These are phyloP conservation scores for Orchestia grillus DNA, from an alignment of 1,140 invertebrate species.

Conservation along the genomic window DNA sequence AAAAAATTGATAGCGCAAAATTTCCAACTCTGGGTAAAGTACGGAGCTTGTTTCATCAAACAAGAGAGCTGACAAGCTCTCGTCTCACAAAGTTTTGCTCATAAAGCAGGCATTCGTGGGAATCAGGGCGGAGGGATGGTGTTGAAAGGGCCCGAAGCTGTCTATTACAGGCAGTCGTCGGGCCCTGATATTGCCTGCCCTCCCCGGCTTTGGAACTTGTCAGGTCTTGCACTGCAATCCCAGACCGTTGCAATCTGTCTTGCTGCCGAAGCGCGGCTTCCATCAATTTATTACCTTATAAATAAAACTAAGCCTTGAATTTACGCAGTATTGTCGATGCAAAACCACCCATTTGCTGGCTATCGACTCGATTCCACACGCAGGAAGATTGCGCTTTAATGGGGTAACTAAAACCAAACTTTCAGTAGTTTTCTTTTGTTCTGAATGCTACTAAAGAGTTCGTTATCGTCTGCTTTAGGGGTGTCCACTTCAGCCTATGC, in stretches of 20 bases:
- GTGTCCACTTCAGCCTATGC: neutral
- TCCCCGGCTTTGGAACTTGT: neutral
- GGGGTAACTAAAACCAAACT: neutral
- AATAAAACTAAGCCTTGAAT: neutral
- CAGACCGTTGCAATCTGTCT: neutral
- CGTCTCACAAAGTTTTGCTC: neutral
- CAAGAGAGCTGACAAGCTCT: too few relatives aligned
- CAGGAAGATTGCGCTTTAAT: neutral
- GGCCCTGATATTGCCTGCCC: neutral
- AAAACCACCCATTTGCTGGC: neutral
- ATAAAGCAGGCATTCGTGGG: neutral
- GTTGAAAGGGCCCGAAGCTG: neutral
- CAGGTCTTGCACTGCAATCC: neutral
- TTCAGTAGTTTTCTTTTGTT: neutral
- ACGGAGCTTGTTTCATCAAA: too few relatives aligned
- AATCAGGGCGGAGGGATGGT: neutral
- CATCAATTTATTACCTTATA: neutral
- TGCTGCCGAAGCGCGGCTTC: neutral
- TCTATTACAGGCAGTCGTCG: neutral
- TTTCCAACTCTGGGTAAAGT: too few relatives aligned
- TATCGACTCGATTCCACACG: neutral
- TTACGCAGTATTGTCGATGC: neutral
- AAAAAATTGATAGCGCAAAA: too few relatives aligned
- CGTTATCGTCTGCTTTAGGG: neutral
- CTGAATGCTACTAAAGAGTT: neutral